Evolutionary conservation across 92 coral and sea anemone species (phyloP), one percentile per base, ranked within the genome.

Genomic region (Bergia sp.): DNA sequence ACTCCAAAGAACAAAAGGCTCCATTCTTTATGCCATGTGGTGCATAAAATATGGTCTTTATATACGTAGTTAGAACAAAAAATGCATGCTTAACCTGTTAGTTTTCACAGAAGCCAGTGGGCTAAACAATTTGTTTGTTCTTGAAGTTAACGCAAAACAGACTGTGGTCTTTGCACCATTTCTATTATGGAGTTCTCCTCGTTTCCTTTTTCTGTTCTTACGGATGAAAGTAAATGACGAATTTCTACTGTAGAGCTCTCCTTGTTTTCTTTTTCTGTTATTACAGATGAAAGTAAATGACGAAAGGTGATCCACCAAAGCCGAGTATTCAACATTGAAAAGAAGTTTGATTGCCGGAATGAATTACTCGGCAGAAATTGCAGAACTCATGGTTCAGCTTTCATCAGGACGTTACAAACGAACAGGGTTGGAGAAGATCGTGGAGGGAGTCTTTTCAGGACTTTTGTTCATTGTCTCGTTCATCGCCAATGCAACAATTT

Each of bases 401-500:
- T 23, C 87, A 29, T n/a, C 39, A 38, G 85, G n/a, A 9, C 64
- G 53, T 43, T 84, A 84, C 23, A 44, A 71, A 29, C 87, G 87
- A 71, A 74, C 92, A 10, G 88, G 71, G 39, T 37, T 89, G 39
- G 96, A 92, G 57, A 95, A 91, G 86, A 58, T 78, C 45, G 86
- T 91, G 64, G 96, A 97, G 77, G 88, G 94, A 1, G 47, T 92
- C n/a, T 85, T 91, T 16, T 73, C 94, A 21, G 89, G 91, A 3
- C 20, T 94, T 18, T 86, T 94, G 37, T 94, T 95, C 76, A 55
- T 94, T 61, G 71, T 93, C 8, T 89, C 99, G 7, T 91, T 97
- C 76, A 58, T 93, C 50, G 91, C 93, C 44, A 97, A 95, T 79
- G 91, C 91, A 53, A 92, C 92, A 85, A 89, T 97, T 8, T 92